phyloP scores from a whole-genome alignment of 2,797 vertebrate genomes.

The Oreochromis mossambicus region DNA sequence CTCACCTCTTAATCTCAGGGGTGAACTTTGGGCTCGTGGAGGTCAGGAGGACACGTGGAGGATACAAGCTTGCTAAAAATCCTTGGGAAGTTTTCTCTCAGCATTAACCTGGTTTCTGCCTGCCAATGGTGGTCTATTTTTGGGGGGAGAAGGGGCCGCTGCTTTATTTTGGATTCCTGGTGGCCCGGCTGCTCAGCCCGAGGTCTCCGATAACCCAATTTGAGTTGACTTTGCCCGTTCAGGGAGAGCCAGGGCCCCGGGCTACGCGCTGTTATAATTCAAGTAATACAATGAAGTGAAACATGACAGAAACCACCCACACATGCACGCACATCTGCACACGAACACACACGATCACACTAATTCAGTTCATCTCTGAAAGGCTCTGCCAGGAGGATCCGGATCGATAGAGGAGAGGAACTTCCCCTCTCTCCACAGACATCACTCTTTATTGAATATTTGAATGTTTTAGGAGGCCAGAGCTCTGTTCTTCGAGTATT shows the following conservation, averaged over 20 bases:
- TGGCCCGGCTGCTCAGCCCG: conserved; percentile 68
- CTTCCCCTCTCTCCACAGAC: background rate
- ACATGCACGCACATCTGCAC: background rate
- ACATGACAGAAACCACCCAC: conserved; percentile 12
- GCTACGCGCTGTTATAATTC: conserved; percentile 63
- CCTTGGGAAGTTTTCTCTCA: conserved; percentile 40
- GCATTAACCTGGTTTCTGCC: conserved; percentile 66
- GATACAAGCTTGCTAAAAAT: conserved; percentile 14
- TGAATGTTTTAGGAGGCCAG: background rate
- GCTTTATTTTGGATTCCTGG: conserved; percentile 76
- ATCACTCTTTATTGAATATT: background rate
- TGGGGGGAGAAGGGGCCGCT: conserved; percentile 58
- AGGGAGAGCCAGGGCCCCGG: conserved; percentile 63
- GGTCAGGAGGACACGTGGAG: conserved; percentile 19
- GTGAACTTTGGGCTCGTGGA: background rate
- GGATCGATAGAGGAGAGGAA: background rate
- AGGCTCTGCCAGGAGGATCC: background rate
- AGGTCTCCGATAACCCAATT: conserved; percentile 78
- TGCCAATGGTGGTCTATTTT: conserved; percentile 63
- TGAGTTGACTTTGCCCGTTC: conserved; percentile 77
- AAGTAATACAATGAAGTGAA: conserved; percentile 69
- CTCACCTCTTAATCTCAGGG: background rate
- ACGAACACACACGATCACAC: background rate
- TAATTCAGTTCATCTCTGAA: background rate
- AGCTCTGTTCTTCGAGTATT: background rate